Conservation (phyloP, 2,113 vertebrate genomes). For the Oenanthe melanoleuca region DNA sequence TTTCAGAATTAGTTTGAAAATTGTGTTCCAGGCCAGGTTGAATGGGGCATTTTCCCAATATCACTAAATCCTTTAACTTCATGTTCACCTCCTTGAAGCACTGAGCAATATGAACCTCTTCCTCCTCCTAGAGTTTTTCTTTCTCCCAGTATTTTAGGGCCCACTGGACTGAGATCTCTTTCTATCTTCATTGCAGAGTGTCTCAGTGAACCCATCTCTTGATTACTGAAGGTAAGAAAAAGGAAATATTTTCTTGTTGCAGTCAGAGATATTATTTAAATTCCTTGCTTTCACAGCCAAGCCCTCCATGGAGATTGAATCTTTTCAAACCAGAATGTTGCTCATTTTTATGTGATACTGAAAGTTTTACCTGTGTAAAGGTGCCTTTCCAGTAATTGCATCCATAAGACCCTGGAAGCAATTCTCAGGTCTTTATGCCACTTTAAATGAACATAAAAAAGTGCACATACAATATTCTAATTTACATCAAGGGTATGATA, state of each 20-base stretch:
- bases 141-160: background rate
- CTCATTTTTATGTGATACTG: background rate
- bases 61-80: background rate
- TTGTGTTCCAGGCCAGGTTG: too few relatives aligned
- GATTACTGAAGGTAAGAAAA: background rate
- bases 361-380: background rate
- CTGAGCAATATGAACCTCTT: background rate
- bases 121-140: background rate
- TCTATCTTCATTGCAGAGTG: background rate
- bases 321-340: background rate
- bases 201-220: background rate
- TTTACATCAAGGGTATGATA: background rate
- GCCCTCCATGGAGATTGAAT: background rate
- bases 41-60: background rate
- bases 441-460: background rate
- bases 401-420: background rate
- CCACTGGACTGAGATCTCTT: background rate
- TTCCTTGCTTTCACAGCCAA: background rate
- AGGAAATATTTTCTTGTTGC: background rate
- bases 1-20: background rate
- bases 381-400: background rate
- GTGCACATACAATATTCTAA: background rate
- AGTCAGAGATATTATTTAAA: background rate
- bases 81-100: background rate
- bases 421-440: background rate